Conservation (phyloP, 2,888 invertebrate species). For the Eupithecia dodoneata region DNA sequence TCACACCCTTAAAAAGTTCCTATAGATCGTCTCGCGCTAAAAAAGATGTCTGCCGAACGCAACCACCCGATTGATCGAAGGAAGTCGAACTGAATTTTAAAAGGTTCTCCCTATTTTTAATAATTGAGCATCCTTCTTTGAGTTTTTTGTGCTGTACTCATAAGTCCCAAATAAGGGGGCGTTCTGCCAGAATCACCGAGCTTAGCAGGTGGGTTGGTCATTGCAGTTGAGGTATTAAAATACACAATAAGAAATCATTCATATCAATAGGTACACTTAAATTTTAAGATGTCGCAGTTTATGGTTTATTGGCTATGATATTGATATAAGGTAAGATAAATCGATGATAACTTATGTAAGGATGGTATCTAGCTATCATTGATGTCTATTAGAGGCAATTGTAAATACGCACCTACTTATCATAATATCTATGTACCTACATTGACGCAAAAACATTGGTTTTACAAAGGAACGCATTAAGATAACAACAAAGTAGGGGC, state of each 20-base stretch:
- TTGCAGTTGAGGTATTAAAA: not conserved
- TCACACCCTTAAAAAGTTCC: constrained; percentile 16
- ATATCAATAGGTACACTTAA: not conserved
- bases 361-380: not conserved
- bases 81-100: constrained; percentile 67
- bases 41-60: constrained; percentile 54
- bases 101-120: constrained; percentile 53
- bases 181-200: not conserved
- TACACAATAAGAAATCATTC: not conserved
- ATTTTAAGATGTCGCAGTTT: too few relatives aligned
- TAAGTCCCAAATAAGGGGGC: not conserved
- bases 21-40: constrained; percentile 33
- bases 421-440: not conserved
- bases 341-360: too few relatives aligned
- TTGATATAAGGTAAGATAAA: too few relatives aligned
- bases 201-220: not conserved
- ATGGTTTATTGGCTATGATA: too few relatives aligned
- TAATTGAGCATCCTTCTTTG: constrained; percentile 49
- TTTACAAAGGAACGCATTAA: not conserved
- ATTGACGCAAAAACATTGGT: constrained; percentile 5
- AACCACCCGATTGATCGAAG: constrained; percentile 68
- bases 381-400: not conserved
- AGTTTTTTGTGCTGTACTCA: constrained; percentile 39
- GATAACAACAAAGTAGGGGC: constrained; percentile 8
- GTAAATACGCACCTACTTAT: not conserved